phyloP scores from a whole-genome alignment of 37 sponge, comb jelly and placozoan species.

The Haliclona indistincta region DNA sequence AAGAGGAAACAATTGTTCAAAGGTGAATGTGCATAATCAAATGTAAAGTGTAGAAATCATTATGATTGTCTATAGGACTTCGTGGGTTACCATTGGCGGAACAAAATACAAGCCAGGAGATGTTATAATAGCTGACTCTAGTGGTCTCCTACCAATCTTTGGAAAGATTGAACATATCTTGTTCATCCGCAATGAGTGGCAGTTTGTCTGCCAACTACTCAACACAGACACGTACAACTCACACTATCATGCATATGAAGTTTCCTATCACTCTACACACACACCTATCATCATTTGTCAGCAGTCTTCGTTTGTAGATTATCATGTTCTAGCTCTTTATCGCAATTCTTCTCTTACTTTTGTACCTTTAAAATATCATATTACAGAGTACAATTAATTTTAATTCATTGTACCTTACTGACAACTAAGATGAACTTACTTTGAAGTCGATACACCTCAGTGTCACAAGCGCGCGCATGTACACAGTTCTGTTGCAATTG shows the following conservation, averaged over 20 bases:
- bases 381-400: slow-evolving; percentile 2
- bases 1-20: not conserved
- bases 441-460: too few species aligned
- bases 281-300: not conserved
- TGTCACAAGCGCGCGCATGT: too few species aligned
- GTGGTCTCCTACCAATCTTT: not conserved
- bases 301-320: not conserved
- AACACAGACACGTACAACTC: not conserved
- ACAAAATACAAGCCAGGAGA: not conserved
- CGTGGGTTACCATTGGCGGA: not conserved
- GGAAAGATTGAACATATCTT: not conserved
- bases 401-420: not conserved
- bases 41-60: not conserved
- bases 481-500: too few species aligned
- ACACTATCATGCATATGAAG: not conserved
- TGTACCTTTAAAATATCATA: not conserved
- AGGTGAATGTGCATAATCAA: not conserved
- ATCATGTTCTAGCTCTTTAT: not conserved
- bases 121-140: not conserved
- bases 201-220: not conserved
- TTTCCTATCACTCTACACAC: not conserved
- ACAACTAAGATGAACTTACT: too few species aligned
- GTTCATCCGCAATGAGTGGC: not conserved
- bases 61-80: not conserved
- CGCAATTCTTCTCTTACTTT: not conserved